A percentile compares a stretch with the other conserved stretches of the same genome.
Evolutionary conservation across 2,797 vertebrate genomes (phyloP).

Genomic region (Pseudochaenichthys georgianus): DNA sequence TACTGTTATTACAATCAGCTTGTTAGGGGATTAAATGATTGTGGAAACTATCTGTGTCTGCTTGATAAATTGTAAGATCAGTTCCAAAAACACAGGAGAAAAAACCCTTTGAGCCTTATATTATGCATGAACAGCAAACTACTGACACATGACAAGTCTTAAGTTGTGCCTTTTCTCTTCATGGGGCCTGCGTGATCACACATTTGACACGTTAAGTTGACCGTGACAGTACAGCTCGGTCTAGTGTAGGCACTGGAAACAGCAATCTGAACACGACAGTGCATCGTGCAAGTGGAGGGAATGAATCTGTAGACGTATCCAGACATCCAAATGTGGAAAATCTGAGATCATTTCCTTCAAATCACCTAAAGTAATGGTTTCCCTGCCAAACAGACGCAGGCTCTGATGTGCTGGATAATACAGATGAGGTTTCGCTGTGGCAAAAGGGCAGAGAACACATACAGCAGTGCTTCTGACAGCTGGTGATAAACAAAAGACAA

Average conservation of each 20-base stretch:
- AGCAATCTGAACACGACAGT: not conserved
- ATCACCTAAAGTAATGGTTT: constrained; percentile 35
- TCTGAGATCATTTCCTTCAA: constrained; percentile 13
- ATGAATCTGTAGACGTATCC: constrained; percentile 8
- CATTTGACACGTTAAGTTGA: constrained; percentile 15
- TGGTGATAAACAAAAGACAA: constrained; percentile 54
- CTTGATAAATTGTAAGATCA: not conserved
- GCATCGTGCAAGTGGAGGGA: constrained; percentile 2
- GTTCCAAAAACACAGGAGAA: constrained; percentile 1
- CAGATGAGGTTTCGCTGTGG: constrained; percentile 36
- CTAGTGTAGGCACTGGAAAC: not conserved
- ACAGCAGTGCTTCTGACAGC: constrained; percentile 36
- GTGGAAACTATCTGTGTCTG: not conserved
- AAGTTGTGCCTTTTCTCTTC: constrained; percentile 5
- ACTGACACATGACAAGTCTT: not conserved
- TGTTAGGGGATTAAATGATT: not conserved
- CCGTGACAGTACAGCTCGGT: constrained; percentile 8
- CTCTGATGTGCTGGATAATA: constrained; percentile 38
- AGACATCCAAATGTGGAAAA: not conserved
- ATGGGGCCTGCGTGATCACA: not conserved
- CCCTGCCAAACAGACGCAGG: not conserved
- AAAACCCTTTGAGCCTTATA: not conserved
- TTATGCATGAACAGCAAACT: not conserved
- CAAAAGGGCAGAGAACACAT: constrained; percentile 25
- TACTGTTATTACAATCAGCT: not conserved